These are phyloP conservation scores for Melanotaenia pygmaea DNA, from an alignment of 2,797 vertebrate species.

Conservation along the genomic window DNA sequence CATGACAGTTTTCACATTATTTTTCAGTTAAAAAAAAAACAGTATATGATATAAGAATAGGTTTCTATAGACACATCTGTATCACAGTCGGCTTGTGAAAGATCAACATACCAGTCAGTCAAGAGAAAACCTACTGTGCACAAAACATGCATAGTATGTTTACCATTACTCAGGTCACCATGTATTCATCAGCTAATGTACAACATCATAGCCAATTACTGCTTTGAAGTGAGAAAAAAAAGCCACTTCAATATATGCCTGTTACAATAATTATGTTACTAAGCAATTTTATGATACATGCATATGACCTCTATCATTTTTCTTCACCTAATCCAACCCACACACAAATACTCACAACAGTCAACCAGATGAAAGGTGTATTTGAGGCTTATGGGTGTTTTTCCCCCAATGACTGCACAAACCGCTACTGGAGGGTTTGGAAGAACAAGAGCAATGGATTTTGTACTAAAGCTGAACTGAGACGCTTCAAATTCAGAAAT, in stretches of 20 bases:
- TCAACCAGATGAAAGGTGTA: neutral
- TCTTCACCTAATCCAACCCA: neutral
- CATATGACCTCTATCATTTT: constrained; percentile 1
- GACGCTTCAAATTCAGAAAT: neutral
- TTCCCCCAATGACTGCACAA: neutral
- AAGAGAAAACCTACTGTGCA: constrained; percentile 26
- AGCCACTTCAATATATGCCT: constrained; percentile 2
- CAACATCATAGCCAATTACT: constrained; percentile 8
- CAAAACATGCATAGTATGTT: constrained; percentile 26
- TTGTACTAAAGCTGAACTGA: neutral
- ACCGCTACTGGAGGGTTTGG: neutral
- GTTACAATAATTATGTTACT: constrained; percentile 5
- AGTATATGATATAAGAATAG: constrained; percentile 18
- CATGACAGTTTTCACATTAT: constrained; percentile 20
- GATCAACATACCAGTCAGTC: constrained; percentile 18
- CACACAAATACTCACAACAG: neutral
- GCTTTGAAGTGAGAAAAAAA: neutral
- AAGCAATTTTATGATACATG: neutral
- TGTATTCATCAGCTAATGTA: constrained; percentile 2
- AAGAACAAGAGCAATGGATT: neutral
- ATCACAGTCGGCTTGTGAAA: constrained; percentile 17
- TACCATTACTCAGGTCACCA: neutral
- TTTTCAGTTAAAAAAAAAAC: constrained; percentile 2
- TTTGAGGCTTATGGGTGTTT: neutral
- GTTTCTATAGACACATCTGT: constrained; percentile 7